Evolutionary conservation across 2,797 vertebrate genomes (phyloP), one percentile per base, ranked within the genome.

Genomic region (Nyctalus aviator): DNA sequence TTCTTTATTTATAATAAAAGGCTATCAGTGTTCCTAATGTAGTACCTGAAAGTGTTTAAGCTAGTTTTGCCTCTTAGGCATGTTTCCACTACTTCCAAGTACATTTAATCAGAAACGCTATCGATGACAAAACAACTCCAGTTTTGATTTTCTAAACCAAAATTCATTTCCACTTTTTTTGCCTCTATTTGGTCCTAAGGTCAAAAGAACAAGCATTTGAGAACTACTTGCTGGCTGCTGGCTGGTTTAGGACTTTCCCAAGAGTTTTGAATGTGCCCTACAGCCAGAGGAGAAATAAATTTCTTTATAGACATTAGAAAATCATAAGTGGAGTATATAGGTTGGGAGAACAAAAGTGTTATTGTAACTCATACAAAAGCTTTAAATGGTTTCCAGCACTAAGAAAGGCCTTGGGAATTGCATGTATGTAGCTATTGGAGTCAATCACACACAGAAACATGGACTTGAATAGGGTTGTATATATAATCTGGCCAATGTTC

Each of bases 131-230:
- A 79, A 94, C 71, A 91, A 75, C 12, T 20, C 55, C 17, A 27
- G 25, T 62, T 41, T 57, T 41, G 41, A 89, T 69, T 91, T 95
- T 90, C 82, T 37, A 88, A 57, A 72, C 27, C 71, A 90, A 95
- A 92, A 94, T 86, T 85, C 76, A 96, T 92, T 95, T 95, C 71
- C 64, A 53, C 21, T 82, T 93, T 91, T 91, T 84, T 91, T 84
- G 32, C 37, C 44, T 90, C 37, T 87, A 68, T 44, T 90, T 55
- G 44, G 9, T 64, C 55, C 55, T 75, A 48, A 91, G 32, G 41
- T 95, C 77, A 93, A 93, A 92, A 84, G 53, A 66, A 72, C 25
- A 79, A n/a, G 25, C 50, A 35, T 79, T 91, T 90, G 64, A 95
- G 85, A 91, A 69, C 72, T 11, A 25, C 81, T 91, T 75, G n/a